Evolutionary conservation across 2,113 vertebrate species (phyloP).

Genomic region (Ciconia boyciana): DNA sequence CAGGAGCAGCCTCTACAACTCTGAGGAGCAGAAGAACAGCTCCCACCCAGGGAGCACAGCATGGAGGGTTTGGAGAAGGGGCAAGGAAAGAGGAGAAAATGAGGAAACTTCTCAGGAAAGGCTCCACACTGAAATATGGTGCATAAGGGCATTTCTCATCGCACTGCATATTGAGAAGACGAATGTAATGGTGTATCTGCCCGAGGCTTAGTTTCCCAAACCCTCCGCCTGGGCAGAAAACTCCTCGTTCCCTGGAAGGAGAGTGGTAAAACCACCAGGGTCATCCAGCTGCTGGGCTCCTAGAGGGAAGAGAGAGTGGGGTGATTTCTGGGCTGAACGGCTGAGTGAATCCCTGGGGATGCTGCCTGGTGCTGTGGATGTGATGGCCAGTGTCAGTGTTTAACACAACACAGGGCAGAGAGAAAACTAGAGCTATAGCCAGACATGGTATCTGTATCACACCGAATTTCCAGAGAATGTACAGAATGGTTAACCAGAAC

Average conservation of each 20-base stretch:
- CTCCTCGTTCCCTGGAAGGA: neutral
- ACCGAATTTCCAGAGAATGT: neutral
- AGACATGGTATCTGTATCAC: neutral
- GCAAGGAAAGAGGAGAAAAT: neutral
- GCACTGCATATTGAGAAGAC: neutral
- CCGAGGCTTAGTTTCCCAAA: neutral
- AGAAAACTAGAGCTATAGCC: neutral
- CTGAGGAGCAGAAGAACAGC: neutral
- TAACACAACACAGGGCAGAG: neutral
- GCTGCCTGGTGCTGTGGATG: neutral
- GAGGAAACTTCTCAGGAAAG: neutral
- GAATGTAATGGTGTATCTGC: neutral
- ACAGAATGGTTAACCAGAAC: neutral
- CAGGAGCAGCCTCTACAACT: neutral
- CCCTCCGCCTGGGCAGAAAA: neutral
- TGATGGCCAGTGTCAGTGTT: neutral
- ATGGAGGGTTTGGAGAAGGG: neutral
- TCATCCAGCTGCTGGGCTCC: neutral
- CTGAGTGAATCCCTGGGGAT: neutral
- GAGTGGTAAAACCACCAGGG: neutral
- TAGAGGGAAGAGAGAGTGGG: neutral
- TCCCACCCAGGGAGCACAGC: neutral
- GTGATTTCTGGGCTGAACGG: neutral
- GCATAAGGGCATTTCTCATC: neutral
- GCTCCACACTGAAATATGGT: neutral